Base-by-base conservation (phyloP, 64 coral and sea anemone species). In the Anthopleura sola region DNA sequence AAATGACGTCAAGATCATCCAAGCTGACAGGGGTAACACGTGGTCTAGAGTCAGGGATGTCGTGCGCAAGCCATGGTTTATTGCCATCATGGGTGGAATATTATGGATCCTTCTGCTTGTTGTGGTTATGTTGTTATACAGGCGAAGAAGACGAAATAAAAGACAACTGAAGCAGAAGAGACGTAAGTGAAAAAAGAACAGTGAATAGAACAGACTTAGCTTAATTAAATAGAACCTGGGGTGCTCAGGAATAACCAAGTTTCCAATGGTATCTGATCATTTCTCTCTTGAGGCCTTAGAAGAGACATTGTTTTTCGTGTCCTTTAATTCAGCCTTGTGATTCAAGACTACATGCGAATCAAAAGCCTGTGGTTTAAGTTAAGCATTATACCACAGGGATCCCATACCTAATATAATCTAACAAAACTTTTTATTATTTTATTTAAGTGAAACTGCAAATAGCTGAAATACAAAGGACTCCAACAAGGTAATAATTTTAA, bases 1-100 rank as follows among this genome's bases (percentile, higher is more conserved):
- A 49, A 82, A 49, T 24, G 93, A 91, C 12, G 86, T 86, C 37
- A 88, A 82, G 3, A 23, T 88, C 18, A 80, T 95, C 2, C 88
- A 85, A 15, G 75, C 85, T 7, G 81, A 74, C 32, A 66, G 36
- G 5, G 37, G 78, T 33, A 85, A 53, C 68, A 88, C 83, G 2
- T 96, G 90, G 94, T 86, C 91, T 17, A 92, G 78, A 10, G 91
- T 96, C 31, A 95, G 91, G 33, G 24, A 56, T 55, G 87, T 96
- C 19, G 85, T 96, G 29, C 87, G 94, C 17, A 82, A 96, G 38
- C 87, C 94, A 7, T 96, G 94, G 94, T 96, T 96, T 78, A 96
- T 92, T 37, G 94, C 80, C 32, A 92, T 86, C 8, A 51, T 96
- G 54, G 94, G 90, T 47, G 94, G 89, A 0, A 75, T 96, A 19